Conservation (phyloP, 2,888 invertebrate genomes). For the Drosophila hamatofila region DNA sequence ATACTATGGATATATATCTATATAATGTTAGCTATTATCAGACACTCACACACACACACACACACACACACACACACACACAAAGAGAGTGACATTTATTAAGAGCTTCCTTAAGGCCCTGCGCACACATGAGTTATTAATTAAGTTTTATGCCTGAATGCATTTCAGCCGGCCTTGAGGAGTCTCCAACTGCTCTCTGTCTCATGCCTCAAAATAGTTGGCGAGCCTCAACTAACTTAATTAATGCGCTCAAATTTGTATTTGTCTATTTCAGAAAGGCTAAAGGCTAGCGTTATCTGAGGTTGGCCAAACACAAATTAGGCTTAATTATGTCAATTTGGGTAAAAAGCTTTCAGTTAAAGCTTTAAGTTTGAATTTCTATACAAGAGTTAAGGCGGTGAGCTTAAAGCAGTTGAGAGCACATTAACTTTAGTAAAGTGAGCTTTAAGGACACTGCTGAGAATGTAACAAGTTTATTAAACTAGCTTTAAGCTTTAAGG, state of each 20-base stretch:
- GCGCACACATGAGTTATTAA: constrained; percentile 1
- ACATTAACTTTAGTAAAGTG: background rate
- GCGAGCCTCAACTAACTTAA: background rate
- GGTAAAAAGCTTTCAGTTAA: background rate
- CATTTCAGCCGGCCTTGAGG: constrained; percentile 1
- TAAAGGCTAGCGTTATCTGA: background rate
- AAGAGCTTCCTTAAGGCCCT: background rate
- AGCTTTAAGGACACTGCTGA: background rate
- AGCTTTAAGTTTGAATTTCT: background rate
- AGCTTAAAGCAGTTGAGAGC: background rate
- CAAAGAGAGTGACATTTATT: too few species aligned
- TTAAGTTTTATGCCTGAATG: constrained; percentile 14
- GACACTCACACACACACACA: background rate
- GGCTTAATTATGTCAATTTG: too few species aligned
- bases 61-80: background rate
- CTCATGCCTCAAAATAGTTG: background rate
- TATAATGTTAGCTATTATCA: background rate
- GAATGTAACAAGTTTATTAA: background rate
- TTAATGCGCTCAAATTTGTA: constrained; percentile 6
- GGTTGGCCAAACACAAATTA: background rate
- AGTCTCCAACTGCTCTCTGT: background rate
- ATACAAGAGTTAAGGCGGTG: background rate
- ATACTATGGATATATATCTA: background rate
- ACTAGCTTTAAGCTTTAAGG: background rate
- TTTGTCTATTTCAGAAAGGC: background rate